Evolutionary conservation across 1,140 invertebrate species (phyloP), one percentile per base, ranked within the genome.

Genomic region (Uloborus diversus): DNA sequence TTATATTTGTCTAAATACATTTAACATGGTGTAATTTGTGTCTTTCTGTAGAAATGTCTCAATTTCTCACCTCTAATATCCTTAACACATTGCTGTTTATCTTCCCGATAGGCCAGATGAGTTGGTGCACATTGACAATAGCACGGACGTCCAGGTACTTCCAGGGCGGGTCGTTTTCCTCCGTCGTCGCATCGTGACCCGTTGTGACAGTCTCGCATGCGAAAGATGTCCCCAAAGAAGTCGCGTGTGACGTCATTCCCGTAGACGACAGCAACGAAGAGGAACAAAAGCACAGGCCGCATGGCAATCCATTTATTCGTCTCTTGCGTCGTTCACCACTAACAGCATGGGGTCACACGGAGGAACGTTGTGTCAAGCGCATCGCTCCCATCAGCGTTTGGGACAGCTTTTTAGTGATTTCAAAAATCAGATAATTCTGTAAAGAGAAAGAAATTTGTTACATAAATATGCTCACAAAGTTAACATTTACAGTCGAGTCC

Each of bases 41-140:
- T n/a, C n/a, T n/a, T n/a, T n/a, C n/a, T n/a, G n/a, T n/a, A n/a
- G n/a, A n/a, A n/a, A n/a, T n/a, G n/a, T n/a, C n/a, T n/a, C n/a
- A n/a, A n/a, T n/a, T 59, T 85, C 87, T 89, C 84, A 92, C 92
- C 92, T 82, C 91, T 89, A 78, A 93, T 90, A 82, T 92, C 90
- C 83, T 91, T 90, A 70, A 93, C 91, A 85, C 92, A 93, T 82
- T 92, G 90, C 65, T 89, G 87, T 68, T 91, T 85, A 85, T 93
- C 92, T 84, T 93, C 92, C 47, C 92, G 88, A 86, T 92, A 93
- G 56, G 91, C 88, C 2, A 90, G 89, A 9, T 90, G 83, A 65
- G 89, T 89, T 4, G 86, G 84, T 82, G 90, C 88, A 82, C 92
- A 93, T 75, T 91, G 90, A 84, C 92, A 93, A 84, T 79, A 64